Percentiles rank a stretch among this genome's conserved stretches.
Evolutionary conservation across 2,113 vertebrate genomes (phyloP).

Genomic region (Arizona elegans): DNA sequence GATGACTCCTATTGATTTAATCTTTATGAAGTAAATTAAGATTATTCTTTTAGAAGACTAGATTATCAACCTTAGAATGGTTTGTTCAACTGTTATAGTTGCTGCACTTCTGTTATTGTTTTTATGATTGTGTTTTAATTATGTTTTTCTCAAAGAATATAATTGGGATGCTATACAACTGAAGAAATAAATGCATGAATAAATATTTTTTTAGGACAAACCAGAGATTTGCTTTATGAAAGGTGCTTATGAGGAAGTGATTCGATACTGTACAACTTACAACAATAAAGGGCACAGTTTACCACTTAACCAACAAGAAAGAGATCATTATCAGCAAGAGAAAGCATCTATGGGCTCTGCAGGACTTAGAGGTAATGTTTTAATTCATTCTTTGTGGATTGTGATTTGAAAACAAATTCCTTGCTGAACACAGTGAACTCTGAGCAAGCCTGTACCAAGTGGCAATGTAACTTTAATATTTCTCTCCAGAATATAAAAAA

Average conservation of each 20-base stretch:
- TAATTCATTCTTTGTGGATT: not conserved
- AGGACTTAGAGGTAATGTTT: conserved; percentile 84
- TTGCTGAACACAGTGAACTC: not conserved
- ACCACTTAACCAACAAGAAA: conserved; percentile 83
- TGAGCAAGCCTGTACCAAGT: not conserved
- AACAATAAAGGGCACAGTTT: conserved; percentile 78
- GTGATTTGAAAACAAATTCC: conserved; percentile 1
- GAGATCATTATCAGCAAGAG: conserved; percentile 90
- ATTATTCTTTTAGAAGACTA: not conserved
- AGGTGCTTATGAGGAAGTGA: conserved; percentile 93
- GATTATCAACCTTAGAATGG: not conserved
- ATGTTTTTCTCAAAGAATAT: not conserved
- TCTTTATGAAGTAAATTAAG: not conserved
- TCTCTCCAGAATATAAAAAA: not conserved
- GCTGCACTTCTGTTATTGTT: not conserved
- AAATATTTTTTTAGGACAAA: conserved; percentile 76
- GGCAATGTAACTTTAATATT: not conserved
- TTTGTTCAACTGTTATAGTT: not conserved
- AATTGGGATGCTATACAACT: not conserved
- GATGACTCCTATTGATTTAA: not conserved
- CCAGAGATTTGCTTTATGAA: conserved; percentile 89
- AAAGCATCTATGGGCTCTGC: conserved; percentile 89
- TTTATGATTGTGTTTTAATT: not conserved
- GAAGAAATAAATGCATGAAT: not conserved
- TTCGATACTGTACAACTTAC: conserved; percentile 86